phyloP scores from a whole-genome alignment of 2,113 vertebrate genomes.

The Lanius ludovicianus region DNA sequence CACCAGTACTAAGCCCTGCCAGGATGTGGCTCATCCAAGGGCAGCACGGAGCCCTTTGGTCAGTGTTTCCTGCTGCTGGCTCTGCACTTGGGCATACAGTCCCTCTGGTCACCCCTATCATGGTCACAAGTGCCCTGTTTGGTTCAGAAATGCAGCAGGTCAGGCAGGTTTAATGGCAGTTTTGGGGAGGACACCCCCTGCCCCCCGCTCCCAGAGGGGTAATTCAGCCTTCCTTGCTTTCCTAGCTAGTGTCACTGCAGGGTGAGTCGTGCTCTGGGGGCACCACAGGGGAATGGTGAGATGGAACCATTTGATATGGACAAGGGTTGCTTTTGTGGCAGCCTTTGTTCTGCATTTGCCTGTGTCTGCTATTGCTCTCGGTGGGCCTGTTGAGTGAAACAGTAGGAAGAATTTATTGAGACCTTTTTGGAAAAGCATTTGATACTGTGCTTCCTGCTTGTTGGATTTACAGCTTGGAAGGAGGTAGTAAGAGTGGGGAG shows the following conservation, averaged over 20 bases:
- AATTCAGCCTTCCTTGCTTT: neutral
- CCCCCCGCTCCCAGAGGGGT: neutral
- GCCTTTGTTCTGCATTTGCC: neutral
- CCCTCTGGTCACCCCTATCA: accelerated
- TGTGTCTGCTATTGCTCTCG: neutral
- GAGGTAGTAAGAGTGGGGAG: neutral
- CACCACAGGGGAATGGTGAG: accelerated
- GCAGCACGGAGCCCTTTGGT: neutral
- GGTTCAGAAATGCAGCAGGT: neutral
- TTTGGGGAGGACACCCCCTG: neutral
- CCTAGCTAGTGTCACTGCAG: neutral
- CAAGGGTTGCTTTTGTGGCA: neutral
- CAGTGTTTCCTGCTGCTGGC: accelerated
- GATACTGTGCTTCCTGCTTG: neutral
- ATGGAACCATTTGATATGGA: accelerated
- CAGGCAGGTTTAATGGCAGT: neutral
- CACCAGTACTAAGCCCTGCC: neutral
- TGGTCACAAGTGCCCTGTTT: accelerated
- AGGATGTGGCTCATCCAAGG: neutral
- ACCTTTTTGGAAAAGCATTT: neutral
- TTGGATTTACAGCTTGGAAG: constrained; percentile 19
- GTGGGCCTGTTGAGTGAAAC: neutral
- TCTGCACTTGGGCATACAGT: accelerated
- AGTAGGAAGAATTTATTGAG: neutral
- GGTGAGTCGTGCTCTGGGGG: accelerated